phyloP scores from a whole-genome alignment of 2,888 invertebrate species.

The Altica lythri region DNA sequence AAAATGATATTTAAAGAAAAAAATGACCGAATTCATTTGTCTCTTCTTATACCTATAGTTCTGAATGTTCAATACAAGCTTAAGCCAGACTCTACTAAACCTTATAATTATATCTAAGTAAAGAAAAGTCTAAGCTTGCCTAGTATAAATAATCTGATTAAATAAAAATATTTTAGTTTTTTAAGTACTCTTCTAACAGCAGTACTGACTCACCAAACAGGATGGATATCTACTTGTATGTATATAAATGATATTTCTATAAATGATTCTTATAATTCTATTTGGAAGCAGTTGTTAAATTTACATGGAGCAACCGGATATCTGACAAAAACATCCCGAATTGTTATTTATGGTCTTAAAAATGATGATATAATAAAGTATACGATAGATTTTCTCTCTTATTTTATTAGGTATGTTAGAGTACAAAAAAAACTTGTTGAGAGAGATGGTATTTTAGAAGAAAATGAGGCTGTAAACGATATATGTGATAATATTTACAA shows the following conservation, averaged over 20 bases:
- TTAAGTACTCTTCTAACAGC: conserved; percentile 87
- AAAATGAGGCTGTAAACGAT: conserved; percentile 21
- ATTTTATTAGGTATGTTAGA: conserved; percentile 66
- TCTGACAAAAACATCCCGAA: conserved; percentile 77
- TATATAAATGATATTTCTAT: conserved; percentile 45
- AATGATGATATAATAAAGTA: conserved; percentile 70
- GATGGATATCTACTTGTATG: conserved; percentile 84
- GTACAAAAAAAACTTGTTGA: conserved; percentile 18
- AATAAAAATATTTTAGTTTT: conserved; percentile 68
- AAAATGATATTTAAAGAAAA: no score
- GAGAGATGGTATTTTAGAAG: conserved; percentile 12
- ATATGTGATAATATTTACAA: conserved; percentile 14
- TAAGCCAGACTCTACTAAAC: not conserved
- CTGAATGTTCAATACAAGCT: not conserved
- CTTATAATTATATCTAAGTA: not conserved
- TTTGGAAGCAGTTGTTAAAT: conserved; percentile 89
- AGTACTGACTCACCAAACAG: conserved; percentile 86
- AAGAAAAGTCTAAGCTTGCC: not conserved
- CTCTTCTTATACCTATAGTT: not conserved
- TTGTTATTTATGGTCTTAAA: conserved; percentile 79
- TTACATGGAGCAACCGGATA: conserved; percentile 83
- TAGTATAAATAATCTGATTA: not conserved
- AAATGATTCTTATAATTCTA: conserved; percentile 73
- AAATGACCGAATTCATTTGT: no score
- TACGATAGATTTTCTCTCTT: conserved; percentile 78